phyloP scores from a whole-genome alignment of 2,888 invertebrate genomes.

The Phalera bucephala region DNA sequence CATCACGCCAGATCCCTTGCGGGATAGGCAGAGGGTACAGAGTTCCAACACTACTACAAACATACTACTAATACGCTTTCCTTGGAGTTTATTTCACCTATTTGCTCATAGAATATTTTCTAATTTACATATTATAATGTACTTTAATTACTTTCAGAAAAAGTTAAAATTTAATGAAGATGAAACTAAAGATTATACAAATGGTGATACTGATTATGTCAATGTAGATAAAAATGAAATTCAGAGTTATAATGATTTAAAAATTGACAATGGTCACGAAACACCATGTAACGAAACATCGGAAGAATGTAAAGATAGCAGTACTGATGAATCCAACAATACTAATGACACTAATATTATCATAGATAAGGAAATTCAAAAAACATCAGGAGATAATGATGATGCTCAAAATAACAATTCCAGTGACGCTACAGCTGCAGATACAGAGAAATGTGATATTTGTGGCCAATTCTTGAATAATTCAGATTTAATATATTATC shows the following conservation, averaged over 20 bases:
- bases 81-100: too few relatives aligned
- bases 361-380: conserved; percentile 2
- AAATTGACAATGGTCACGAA: not conserved
- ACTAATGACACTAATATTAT: conserved; percentile 1
- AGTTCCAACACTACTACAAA: too few relatives aligned
- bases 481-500: conserved; percentile 82
- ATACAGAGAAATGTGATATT: conserved; percentile 66
- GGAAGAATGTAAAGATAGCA: conserved; percentile 1
- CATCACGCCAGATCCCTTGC: too few relatives aligned
- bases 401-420: conserved; percentile 12
- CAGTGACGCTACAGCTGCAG: conserved; percentile 16
- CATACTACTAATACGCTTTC: too few relatives aligned
- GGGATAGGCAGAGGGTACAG: too few relatives aligned
- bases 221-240: not conserved
- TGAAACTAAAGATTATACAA: not conserved
- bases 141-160: conserved; percentile 1
- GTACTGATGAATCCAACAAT: not conserved
- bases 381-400: conserved; percentile 2
- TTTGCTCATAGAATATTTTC: too few relatives aligned
- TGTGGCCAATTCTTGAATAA: conserved; percentile 75
- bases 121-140: too few relatives aligned
- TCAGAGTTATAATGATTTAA: conserved; percentile 14
- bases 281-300: not conserved
- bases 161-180: not conserved
- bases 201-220: not conserved